Evolutionary conservation across 2,113 vertebrate species (phyloP).

Genomic region (Tragelaphus imberbis): DNA sequence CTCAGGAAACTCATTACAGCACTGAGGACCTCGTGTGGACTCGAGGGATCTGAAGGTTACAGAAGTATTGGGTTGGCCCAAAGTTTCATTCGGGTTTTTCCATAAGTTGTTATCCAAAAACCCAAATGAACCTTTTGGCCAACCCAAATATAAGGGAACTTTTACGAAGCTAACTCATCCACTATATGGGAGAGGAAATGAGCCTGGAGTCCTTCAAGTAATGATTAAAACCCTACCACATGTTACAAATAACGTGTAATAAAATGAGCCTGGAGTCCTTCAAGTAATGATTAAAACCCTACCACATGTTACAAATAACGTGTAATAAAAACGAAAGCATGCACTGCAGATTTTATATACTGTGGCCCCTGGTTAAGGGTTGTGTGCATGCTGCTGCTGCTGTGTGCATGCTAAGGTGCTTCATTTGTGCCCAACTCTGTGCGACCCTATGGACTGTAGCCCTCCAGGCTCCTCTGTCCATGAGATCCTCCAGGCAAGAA

Average conservation of each 20-base stretch:
- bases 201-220: background rate
- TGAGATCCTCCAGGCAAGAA: background rate
- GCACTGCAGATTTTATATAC: background rate
- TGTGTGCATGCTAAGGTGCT: background rate
- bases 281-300: background rate
- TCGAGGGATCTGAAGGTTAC: accelerated
- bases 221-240: background rate
- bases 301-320: background rate
- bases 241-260: background rate
- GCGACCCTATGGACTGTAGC: background rate
- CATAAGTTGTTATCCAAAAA: background rate
- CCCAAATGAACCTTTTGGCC: background rate
- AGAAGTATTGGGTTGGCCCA: background rate
- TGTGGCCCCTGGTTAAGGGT: background rate
- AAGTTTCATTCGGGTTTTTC: background rate
- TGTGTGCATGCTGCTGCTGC: background rate
- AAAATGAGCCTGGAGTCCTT: background rate
- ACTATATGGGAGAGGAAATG: background rate
- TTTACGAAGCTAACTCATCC: background rate
- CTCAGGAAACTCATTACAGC: background rate
- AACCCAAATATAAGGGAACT: background rate
- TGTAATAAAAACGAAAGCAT: background rate
- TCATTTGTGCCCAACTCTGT: background rate
- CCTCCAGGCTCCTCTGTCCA: background rate
- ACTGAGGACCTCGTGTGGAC: background rate